These are phyloP conservation scores for Ceratotherium simum DNA, from an alignment of 2,113 vertebrate genomes.

Conservation along the genomic window DNA sequence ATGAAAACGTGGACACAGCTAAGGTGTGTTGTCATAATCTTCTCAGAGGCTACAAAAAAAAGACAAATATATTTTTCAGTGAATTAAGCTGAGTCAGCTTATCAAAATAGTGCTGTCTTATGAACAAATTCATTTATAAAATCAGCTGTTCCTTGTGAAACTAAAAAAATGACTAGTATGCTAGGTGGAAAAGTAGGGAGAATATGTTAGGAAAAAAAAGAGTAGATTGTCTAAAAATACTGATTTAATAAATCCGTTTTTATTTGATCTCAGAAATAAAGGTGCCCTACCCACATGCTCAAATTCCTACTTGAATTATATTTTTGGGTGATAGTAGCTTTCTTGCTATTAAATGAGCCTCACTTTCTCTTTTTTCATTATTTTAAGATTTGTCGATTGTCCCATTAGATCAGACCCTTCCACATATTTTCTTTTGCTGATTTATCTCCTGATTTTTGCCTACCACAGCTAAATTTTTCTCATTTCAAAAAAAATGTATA, in stretches of 20 bases:
- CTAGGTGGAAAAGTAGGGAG: conserved; percentile 61
- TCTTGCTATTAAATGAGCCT: conserved; percentile 17
- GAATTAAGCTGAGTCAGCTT: conserved; percentile 55
- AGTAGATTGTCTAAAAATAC: conserved; percentile 64
- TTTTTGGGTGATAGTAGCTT: conserved; percentile 26
- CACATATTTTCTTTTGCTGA: conserved; percentile 56
- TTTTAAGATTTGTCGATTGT: conserved; percentile 66
- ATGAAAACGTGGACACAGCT: conserved; percentile 49
- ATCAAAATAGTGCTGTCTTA: conserved; percentile 65
- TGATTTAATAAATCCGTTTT: conserved; percentile 24
- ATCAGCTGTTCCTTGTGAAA: conserved; percentile 58
- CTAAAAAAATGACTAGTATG: conserved; percentile 52
- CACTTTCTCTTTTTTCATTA: conserved; percentile 2
- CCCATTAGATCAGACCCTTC: conserved; percentile 11
- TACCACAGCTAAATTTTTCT: conserved; percentile 60
- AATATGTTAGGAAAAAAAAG: conserved; percentile 22
- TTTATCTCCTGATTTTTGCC: conserved; percentile 65
- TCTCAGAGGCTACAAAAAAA: conserved; percentile 44
- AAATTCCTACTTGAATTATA: conserved; percentile 46
- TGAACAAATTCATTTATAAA: conserved; percentile 71
- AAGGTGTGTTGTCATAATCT: conserved; percentile 11
- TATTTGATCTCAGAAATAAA: conserved; percentile 51
- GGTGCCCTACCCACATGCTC: background rate
- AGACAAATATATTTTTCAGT: conserved; percentile 70
- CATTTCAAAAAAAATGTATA: conserved; percentile 25